Evolutionary conservation across 2,113 vertebrate species (phyloP).

Genomic region (Rutilus rutilus): DNA sequence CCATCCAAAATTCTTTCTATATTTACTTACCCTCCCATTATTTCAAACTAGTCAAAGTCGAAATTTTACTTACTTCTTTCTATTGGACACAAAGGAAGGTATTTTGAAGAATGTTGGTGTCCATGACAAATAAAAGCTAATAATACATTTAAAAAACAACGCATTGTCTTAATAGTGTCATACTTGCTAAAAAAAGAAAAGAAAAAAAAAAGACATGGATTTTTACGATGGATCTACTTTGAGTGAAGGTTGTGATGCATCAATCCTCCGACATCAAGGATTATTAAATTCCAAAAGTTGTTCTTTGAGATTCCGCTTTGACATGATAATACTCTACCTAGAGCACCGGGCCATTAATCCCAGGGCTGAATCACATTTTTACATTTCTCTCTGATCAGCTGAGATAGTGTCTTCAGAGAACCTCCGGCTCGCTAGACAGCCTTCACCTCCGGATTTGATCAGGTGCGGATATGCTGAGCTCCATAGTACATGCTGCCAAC

Average conservation of each 20-base stretch:
- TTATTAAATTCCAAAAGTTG: slow-evolving; percentile 21
- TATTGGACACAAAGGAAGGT: no score
- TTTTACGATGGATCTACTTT: neutral
- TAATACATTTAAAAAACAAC: no score
- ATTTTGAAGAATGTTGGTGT: no score
- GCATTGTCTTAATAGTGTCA: no score
- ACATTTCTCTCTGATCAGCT: slow-evolving; percentile 45
- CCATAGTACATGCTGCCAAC: neutral
- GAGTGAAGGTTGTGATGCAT: neutral
- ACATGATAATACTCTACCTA: slow-evolving; percentile 6
- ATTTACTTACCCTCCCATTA: no score
- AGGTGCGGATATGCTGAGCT: slow-evolving; percentile 21
- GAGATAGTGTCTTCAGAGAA: slow-evolving; percentile 38
- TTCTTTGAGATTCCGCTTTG: slow-evolving; percentile 11
- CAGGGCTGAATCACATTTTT: slow-evolving; percentile 18
- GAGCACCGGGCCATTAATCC: neutral
- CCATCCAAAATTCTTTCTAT: no score
- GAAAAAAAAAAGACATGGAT: no score
- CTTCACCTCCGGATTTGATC: slow-evolving; percentile 31
- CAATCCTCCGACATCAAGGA: neutral
- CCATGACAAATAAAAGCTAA: no score
- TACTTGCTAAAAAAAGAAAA: no score
- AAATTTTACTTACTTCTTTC: no score
- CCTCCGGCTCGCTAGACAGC: neutral
- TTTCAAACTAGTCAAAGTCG: no score